Conservation (phyloP, 2,888 invertebrate species). For the Clunio marinus region DNA sequence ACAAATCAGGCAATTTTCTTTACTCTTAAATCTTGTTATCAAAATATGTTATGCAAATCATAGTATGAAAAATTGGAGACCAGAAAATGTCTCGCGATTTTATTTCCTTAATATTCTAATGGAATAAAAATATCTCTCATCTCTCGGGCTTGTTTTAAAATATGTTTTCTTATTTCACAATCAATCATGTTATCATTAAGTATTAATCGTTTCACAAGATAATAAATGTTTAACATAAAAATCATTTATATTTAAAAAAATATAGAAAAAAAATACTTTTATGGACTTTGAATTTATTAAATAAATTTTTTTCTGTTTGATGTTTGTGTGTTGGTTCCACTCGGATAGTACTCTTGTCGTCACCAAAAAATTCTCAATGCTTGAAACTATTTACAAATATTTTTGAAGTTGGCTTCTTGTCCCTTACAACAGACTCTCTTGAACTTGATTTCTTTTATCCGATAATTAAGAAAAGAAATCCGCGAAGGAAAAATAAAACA, state of each 20-base stretch:
- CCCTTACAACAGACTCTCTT: not conserved
- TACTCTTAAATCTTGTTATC: not conserved
- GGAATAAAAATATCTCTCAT: not conserved
- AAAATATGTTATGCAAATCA: conserved; percentile 22
- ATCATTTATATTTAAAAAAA: not conserved
- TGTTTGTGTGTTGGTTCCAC: not conserved
- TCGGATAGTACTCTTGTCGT: not conserved
- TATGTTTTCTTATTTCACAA: conserved; percentile 7
- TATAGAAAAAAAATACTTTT: conserved; percentile 9
- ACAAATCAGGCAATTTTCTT: not conserved
- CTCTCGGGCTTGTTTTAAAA: conserved; percentile 7
- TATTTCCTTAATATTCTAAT: conserved; percentile 4
- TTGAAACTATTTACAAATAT: conserved; percentile 33
- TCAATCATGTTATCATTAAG: not conserved
- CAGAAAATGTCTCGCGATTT: too few relatives aligned
- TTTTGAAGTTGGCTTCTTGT: conserved; percentile 34
- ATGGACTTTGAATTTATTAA: not conserved
- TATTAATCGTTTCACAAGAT: not conserved
- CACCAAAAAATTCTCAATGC: conserved; percentile 3
- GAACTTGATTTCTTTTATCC: not conserved
- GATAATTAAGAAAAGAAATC: not conserved
- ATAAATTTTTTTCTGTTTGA: not conserved
- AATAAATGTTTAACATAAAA: too few relatives aligned
- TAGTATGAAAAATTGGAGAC: not conserved
- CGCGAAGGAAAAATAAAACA: not conserved